phyloP scores from a whole-genome alignment of 30 jellyfish, hydroid and myxozoan species.

The Chironex yamaguchii region DNA sequence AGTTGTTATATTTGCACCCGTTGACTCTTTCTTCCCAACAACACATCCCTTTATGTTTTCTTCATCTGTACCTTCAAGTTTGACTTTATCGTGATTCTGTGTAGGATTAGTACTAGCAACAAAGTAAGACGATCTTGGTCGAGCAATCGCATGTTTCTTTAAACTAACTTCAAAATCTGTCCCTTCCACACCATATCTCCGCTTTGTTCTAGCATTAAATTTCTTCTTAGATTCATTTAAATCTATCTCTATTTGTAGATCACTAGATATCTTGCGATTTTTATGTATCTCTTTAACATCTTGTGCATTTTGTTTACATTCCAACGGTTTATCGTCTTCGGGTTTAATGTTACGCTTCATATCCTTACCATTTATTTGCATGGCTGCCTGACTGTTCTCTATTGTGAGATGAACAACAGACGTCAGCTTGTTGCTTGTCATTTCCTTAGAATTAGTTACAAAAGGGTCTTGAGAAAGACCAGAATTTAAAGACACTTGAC shows the following conservation, averaged over 20 bases:
- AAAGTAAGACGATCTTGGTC: neutral
- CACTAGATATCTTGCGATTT: too few relatives aligned
- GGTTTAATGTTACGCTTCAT: neutral
- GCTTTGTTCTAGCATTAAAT: too few relatives aligned
- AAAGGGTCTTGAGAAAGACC: neutral
- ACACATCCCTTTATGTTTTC: neutral
- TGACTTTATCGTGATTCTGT: neutral
- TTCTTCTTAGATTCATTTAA: too few relatives aligned
- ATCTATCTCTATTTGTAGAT: too few relatives aligned
- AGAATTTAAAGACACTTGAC: neutral
- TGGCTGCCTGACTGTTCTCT: neutral
- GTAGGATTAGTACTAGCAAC: neutral
- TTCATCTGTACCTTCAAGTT: neutral
- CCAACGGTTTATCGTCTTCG: neutral
- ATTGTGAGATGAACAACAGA: neutral
- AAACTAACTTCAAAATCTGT: too few relatives aligned
- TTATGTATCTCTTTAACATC: neutral
- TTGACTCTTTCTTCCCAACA: neutral
- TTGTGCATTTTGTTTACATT: neutral
- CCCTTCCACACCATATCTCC: too few relatives aligned
- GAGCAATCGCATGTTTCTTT: too few relatives aligned
- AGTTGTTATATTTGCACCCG: neutral
- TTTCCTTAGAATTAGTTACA: neutral
- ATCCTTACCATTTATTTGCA: neutral
- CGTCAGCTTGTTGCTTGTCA: neutral